Conservation (phyloP, 2,797 vertebrate species). For the Platalea minor region DNA sequence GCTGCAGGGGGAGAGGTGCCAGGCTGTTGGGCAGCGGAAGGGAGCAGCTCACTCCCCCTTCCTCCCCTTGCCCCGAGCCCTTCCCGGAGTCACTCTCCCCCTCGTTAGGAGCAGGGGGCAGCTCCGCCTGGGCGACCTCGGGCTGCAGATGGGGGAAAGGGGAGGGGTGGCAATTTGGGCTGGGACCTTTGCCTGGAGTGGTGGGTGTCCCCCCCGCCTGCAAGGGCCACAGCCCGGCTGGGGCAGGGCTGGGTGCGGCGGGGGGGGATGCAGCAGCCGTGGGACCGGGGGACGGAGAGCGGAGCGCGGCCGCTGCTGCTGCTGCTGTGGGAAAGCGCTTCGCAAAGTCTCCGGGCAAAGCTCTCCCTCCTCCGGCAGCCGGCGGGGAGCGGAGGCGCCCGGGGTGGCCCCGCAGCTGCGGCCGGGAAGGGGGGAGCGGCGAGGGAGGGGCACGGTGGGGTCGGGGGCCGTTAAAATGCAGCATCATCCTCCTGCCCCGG, state of each 20-base stretch:
- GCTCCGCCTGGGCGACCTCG: not conserved
- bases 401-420: not conserved
- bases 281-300: not conserved
- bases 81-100: not conserved
- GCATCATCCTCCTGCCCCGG: slow-evolving; percentile 18
- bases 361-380: not conserved
- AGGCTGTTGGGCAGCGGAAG: not conserved
- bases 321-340: not conserved
- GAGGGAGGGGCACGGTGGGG: not conserved
- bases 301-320: not conserved
- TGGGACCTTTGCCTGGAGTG: not conserved
- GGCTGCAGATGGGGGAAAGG: not conserved
- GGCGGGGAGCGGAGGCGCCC: not conserved
- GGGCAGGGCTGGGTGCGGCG: not conserved
- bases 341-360: not conserved
- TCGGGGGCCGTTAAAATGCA: slow-evolving; percentile 27
- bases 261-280: not conserved
- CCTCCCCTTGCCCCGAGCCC: not conserved
- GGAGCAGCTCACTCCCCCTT: not conserved
- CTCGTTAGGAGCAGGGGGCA: not conserved
- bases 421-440: not conserved
- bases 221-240: not conserved
- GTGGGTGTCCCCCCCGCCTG: not conserved
- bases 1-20: not conserved
- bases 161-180: not conserved